These are phyloP conservation scores for Neodontobutis hainanensis DNA, from an alignment of 2,113 vertebrate genomes.

Conservation along the genomic window DNA sequence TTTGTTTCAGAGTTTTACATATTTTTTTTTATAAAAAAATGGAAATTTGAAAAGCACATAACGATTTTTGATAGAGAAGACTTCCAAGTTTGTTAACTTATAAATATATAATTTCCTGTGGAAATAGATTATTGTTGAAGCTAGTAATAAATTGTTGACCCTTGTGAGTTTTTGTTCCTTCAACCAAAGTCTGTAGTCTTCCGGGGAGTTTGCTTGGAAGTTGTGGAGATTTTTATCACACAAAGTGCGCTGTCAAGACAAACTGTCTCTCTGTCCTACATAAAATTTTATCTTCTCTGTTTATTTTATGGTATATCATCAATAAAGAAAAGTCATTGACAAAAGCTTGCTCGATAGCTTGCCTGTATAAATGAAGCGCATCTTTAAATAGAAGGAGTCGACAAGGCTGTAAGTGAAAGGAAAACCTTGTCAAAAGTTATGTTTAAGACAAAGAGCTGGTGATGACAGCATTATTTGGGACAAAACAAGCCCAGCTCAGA, in stretches of 20 bases:
- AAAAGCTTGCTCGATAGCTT: constrained; percentile 39
- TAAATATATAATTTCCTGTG: constrained; percentile 24
- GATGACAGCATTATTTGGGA: constrained; percentile 65
- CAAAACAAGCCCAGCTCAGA: constrained; percentile 53
- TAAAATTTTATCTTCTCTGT: constrained; percentile 54
- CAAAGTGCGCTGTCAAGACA: constrained; percentile 38
- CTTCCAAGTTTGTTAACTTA: constrained; percentile 27
- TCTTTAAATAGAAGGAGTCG: constrained; percentile 69
- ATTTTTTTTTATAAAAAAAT: constrained; percentile 33
- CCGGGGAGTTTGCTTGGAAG: constrained; percentile 5
- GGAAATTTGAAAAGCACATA: constrained; percentile 20
- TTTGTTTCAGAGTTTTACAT: constrained; percentile 46
- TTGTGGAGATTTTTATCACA: constrained; percentile 22
- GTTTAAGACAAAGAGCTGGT: constrained; percentile 64
- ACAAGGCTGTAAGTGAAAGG: constrained; percentile 62
- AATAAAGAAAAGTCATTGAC: constrained; percentile 48
- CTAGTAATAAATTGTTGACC: constrained; percentile 13
- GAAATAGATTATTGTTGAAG: constrained; percentile 7
- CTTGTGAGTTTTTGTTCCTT: constrained; percentile 12
- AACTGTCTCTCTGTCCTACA: constrained; percentile 42
- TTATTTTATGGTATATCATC: constrained; percentile 50
- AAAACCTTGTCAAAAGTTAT: constrained; percentile 73
- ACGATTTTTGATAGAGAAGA: constrained; percentile 34
- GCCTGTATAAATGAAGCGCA: constrained; percentile 57
- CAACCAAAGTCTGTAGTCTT: constrained; percentile 12